phyloP scores from a whole-genome alignment of 2,797 vertebrate genomes.

The Lepilemur ruficaudatus region DNA sequence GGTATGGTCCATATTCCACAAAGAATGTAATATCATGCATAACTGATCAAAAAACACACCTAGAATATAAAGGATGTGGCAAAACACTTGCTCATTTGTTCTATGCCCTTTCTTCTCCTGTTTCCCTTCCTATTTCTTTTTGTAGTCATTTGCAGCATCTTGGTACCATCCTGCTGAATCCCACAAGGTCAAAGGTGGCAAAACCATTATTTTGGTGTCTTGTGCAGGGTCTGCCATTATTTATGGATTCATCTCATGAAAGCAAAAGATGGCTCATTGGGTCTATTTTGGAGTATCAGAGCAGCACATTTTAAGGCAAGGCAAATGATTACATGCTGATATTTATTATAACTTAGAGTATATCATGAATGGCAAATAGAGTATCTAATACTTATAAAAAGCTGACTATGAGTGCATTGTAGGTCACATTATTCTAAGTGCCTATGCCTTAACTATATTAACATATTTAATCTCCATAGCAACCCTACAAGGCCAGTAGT shows the following conservation, averaged over 20 bases:
- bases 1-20: background rate
- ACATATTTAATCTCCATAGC: background rate
- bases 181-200: background rate
- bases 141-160: background rate
- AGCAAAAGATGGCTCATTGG: background rate
- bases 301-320: background rate
- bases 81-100: background rate
- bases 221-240: background rate
- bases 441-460: background rate
- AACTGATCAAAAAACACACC: background rate
- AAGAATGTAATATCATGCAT: background rate
- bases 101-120: background rate
- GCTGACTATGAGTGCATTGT: background rate
- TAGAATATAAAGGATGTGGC: background rate
- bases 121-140: background rate
- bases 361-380: background rate
- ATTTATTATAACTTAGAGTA: background rate
- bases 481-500: background rate
- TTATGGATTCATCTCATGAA: background rate
- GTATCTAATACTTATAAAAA: background rate
- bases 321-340: background rate
- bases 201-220: background rate
- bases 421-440: background rate
- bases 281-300: background rate
- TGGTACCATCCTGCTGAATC: background rate